phyloP scores from a whole-genome alignment of 2,113 vertebrate genomes.

The Glaucomys volans region DNA sequence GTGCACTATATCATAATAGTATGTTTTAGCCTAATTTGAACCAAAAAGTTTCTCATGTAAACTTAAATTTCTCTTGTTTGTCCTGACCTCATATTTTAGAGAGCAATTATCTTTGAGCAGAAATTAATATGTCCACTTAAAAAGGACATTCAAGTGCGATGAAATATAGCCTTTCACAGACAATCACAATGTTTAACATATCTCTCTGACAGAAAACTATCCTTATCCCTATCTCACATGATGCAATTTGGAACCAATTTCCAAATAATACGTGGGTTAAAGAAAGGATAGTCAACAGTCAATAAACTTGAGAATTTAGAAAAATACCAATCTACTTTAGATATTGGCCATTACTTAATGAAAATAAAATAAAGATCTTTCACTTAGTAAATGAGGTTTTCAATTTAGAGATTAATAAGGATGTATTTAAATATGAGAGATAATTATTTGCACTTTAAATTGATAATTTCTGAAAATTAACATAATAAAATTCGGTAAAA shows the following conservation, averaged over 20 bases:
- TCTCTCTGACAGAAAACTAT: neutral
- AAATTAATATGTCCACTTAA: neutral
- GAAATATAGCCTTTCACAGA: neutral
- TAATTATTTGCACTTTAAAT: neutral
- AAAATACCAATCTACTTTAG: neutral
- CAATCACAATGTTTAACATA: neutral
- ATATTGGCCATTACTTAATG: neutral
- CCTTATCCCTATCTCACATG: neutral
- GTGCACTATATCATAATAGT: neutral
- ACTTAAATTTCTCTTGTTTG: slow-evolving; percentile 63
- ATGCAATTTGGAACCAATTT: neutral
- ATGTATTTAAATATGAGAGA: neutral
- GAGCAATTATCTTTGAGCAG: slow-evolving; percentile 68
- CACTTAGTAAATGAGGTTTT: neutral
- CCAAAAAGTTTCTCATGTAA: neutral
- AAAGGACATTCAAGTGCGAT: neutral
- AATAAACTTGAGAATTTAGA: neutral
- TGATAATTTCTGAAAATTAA: slow-evolving; percentile 13
- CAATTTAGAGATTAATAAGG: slow-evolving; percentile 1
- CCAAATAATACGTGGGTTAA: neutral
- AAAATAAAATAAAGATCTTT: neutral
- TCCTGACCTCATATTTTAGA: slow-evolving; percentile 53
- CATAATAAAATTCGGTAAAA: slow-evolving; percentile 8
- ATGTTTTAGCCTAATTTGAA: slow-evolving; percentile 50
- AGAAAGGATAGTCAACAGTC: neutral